Evolutionary conservation across 2,113 vertebrate species (phyloP).

Genomic region (Xiphophorus maculatus): DNA sequence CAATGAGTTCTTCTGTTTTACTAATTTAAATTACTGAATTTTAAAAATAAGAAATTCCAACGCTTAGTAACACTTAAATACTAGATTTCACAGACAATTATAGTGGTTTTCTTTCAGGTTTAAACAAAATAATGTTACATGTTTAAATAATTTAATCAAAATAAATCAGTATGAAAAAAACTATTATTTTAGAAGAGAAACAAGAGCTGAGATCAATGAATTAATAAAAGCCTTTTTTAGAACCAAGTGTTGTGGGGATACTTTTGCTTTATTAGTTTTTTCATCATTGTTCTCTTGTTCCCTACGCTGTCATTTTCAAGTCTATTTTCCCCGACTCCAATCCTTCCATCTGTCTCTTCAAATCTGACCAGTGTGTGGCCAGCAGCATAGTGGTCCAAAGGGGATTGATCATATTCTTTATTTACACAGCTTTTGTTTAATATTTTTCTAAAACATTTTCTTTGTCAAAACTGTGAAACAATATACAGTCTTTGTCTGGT

Average conservation of each 20-base stretch:
- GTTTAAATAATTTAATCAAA: not conserved
- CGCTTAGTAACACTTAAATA: not conserved
- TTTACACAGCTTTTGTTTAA: not conserved
- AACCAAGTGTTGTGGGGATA: not conserved
- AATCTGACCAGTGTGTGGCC: not conserved
- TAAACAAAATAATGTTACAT: not conserved
- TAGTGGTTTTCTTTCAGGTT: not conserved
- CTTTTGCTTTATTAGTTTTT: constrained; percentile 1
- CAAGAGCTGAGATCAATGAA: not conserved
- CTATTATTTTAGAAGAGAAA: not conserved
- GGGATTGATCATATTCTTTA: not conserved
- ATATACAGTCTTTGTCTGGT: not conserved
- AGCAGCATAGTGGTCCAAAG: not conserved
- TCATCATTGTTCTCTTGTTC: not conserved
- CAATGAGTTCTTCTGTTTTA: not conserved
- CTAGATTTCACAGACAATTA: not conserved
- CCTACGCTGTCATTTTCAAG: not conserved
- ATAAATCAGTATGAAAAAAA: not conserved
- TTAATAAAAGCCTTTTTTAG: not conserved
- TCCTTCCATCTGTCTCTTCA: not conserved
- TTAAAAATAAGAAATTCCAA: not conserved
- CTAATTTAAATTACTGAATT: not conserved
- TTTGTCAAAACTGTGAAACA: not conserved
- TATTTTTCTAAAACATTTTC: not conserved
- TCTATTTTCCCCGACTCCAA: not conserved